phyloP scores from a whole-genome alignment of 2,113 vertebrate genomes.

The Hyperopisus bebe region DNA sequence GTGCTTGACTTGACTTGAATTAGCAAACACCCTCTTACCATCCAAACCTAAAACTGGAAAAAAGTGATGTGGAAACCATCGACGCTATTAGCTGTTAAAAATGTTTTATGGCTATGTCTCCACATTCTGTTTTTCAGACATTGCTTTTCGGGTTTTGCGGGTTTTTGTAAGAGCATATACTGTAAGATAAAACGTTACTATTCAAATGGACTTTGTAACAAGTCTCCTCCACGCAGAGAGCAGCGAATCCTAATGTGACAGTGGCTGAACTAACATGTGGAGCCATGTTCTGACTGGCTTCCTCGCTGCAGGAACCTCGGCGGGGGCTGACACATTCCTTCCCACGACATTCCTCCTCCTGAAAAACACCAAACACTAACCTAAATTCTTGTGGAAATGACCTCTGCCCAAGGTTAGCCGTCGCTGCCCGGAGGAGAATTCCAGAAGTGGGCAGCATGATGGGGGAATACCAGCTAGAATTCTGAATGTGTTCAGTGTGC shows the following conservation, averaged over 20 bases:
- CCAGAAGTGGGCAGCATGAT: neutral
- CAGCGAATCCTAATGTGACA: neutral
- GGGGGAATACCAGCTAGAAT: neutral
- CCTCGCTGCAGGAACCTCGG: neutral
- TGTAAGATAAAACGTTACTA: neutral
- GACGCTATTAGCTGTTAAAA: neutral
- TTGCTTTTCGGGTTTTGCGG: neutral
- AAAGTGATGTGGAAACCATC: neutral
- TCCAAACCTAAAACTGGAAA: neutral
- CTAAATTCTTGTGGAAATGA: neutral
- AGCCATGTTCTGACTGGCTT: slow-evolving; percentile 38
- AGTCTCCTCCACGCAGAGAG: neutral
- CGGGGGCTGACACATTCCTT: slow-evolving; percentile 20
- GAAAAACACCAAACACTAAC: neutral
- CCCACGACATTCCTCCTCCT: neutral
- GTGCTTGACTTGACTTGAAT: neutral
- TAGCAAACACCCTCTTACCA: neutral
- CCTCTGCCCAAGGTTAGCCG: neutral
- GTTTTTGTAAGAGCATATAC: neutral
- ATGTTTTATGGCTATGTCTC: neutral
- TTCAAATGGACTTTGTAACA: neutral
- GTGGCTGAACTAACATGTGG: neutral
- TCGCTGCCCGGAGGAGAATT: slow-evolving; percentile 13
- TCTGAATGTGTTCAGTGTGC: neutral
- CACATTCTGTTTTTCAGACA: neutral